Conservation (phyloP, 1,140 invertebrate species). For the Drosophila pandora region DNA sequence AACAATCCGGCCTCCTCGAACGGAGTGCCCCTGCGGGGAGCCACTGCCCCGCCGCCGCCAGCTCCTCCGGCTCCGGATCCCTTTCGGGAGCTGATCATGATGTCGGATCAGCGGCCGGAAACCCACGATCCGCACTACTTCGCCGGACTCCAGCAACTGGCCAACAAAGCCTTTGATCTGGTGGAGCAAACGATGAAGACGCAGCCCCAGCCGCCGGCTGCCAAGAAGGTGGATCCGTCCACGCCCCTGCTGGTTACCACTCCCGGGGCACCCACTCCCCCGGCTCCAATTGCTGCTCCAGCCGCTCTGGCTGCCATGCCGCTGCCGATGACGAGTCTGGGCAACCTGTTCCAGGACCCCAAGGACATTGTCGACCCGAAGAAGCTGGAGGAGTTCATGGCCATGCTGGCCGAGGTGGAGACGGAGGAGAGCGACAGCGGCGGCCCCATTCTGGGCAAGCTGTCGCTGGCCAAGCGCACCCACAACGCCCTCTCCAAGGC, state of each 20-base stretch:
- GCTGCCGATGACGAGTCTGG: conserved; percentile 62
- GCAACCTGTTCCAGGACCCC: conserved; percentile 79
- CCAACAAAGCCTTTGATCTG: conserved; percentile 84
- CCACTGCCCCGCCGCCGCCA: conserved; percentile 10
- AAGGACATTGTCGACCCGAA: conserved; percentile 82
- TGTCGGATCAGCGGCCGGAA: conserved; percentile 82
- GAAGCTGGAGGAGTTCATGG: conserved; percentile 84
- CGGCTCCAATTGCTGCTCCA: conserved; percentile 2
- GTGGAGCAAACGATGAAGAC: conserved; percentile 77
- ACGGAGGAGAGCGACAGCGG: conserved; percentile 88
- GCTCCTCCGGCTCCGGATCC: conserved; percentile 83
- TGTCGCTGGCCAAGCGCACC: conserved; percentile 86
- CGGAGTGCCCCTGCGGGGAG: conserved; percentile 46
- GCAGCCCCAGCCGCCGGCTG: conserved; percentile 40
- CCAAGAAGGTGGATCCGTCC: conserved; percentile 21
- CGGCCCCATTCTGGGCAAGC: conserved; percentile 85
- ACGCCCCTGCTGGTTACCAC: background rate
- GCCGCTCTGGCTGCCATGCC: conserved; percentile 16
- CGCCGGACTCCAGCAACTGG: conserved; percentile 84
- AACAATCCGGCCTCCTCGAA: conserved; percentile 84
- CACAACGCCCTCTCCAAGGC: conserved; percentile 85
- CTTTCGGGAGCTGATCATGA: conserved; percentile 85
- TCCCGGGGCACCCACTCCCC: background rate
- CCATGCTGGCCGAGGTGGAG: conserved; percentile 85
- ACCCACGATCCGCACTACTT: conserved; percentile 84